These are phyloP conservation scores for Megaceryle torquata DNA, from an alignment of 2,113 vertebrate genomes.

Conservation along the genomic window DNA sequence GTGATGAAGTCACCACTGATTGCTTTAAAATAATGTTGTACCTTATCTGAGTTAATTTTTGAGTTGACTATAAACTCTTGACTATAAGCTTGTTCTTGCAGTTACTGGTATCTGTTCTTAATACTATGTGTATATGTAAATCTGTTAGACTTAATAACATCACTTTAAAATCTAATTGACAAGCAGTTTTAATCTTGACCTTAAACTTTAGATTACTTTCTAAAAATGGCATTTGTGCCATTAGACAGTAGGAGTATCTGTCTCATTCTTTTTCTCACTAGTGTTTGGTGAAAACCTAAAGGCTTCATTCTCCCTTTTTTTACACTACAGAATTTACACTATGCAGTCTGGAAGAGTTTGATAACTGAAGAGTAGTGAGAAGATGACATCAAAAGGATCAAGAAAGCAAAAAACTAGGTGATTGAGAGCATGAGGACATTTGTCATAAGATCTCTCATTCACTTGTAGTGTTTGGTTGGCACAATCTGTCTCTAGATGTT, in stretches of 20 bases:
- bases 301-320: background rate
- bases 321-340: background rate
- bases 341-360: background rate
- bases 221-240: background rate
- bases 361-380: background rate
- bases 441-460: background rate
- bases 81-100: background rate
- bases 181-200: background rate
- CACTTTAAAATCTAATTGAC: background rate
- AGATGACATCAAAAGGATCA: background rate
- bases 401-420: background rate
- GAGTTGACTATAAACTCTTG: background rate
- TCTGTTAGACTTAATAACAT: background rate
- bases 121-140: background rate
- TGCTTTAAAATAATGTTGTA: background rate
- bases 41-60: background rate
- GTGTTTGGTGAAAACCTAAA: background rate
- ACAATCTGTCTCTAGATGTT: background rate
- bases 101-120: background rate
- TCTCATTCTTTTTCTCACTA: background rate
- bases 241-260: background rate
- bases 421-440: background rate
- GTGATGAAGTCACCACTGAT: background rate
- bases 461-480: background rate
- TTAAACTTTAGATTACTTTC: background rate